Conservation (phyloP, 2,888 invertebrate species). For the Lasioglossum vierecki region DNA sequence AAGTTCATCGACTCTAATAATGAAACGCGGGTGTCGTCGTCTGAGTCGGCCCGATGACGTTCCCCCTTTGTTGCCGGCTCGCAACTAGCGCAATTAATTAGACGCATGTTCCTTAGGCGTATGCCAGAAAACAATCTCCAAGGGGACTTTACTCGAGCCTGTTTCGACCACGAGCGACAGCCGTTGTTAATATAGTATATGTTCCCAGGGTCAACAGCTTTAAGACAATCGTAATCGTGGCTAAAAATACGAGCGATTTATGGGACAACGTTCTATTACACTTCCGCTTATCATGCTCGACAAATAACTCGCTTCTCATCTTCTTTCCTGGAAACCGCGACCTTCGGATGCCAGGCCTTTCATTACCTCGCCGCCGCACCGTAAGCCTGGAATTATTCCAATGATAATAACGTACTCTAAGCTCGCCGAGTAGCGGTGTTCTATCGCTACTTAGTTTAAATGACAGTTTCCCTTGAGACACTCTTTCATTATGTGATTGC, state of each 20-base stretch:
- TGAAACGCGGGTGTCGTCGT: conserved; percentile 65
- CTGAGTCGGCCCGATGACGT: conserved; percentile 63
- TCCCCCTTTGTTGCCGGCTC: conserved; percentile 51
- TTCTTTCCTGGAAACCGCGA: conserved; percentile 44
- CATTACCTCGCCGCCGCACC: conserved; percentile 9
- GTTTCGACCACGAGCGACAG: conserved; percentile 21
- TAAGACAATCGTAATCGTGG: conserved; percentile 24
- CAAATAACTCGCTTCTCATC: conserved; percentile 51
- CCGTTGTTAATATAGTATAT: conserved; percentile 53
- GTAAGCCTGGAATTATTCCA: conserved; percentile 34
- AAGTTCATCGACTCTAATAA: conserved; percentile 73
- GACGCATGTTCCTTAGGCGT: conserved; percentile 44
- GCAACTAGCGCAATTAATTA: conserved; percentile 62
- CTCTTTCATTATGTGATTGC: conserved; percentile 37
- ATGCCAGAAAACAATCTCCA: conserved; percentile 50
- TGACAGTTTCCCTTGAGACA: conserved; percentile 29
- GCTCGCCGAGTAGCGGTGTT: not conserved
- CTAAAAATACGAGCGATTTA: conserved; percentile 28
- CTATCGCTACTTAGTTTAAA: conserved; percentile 39
- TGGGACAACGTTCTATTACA: not conserved
- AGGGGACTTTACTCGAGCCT: conserved; percentile 19
- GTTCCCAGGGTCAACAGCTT: not conserved
- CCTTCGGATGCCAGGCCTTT: conserved; percentile 4
- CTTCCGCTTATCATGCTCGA: not conserved
- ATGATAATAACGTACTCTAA: conserved; percentile 42